These are phyloP conservation scores for Zingel zingel DNA, from an alignment of 2,113 vertebrate genomes.

Conservation along the genomic window DNA sequence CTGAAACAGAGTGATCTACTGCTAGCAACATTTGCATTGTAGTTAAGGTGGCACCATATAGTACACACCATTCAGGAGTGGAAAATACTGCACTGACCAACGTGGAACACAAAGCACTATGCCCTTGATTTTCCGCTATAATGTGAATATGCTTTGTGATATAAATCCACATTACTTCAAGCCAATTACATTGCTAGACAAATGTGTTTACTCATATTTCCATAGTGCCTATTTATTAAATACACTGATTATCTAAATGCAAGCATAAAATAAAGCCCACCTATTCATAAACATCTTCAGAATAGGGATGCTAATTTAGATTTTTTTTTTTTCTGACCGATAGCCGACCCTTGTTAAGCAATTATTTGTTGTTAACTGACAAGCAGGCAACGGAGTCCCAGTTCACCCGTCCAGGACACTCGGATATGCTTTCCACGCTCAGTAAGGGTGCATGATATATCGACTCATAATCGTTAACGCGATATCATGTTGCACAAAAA, in stretches of 20 bases:
- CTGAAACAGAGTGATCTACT: neutral
- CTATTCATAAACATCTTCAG: conserved; percentile 1
- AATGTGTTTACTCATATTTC: neutral
- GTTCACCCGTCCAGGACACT: no score
- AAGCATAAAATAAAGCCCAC: neutral
- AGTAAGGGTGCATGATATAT: no score
- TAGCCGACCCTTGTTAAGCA: no score
- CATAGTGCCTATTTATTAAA: neutral
- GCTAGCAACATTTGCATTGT: neutral
- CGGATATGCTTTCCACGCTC: no score
- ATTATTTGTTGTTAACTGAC: no score
- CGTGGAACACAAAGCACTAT: neutral
- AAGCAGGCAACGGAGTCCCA: no score
- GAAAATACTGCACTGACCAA: neutral
- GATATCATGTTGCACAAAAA: no score
- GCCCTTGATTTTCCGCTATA: neutral
- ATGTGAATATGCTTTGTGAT: neutral
- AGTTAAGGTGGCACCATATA: no score
- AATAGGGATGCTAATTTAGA: no score
- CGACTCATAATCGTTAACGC: no score
- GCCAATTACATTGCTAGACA: neutral
- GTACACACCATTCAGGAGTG: neutral
- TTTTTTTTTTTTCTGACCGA: no score
- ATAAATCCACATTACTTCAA: neutral
- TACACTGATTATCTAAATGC: neutral